Conservation (phyloP, 2,113 vertebrate species). For the Ochotona curzoniae region DNA sequence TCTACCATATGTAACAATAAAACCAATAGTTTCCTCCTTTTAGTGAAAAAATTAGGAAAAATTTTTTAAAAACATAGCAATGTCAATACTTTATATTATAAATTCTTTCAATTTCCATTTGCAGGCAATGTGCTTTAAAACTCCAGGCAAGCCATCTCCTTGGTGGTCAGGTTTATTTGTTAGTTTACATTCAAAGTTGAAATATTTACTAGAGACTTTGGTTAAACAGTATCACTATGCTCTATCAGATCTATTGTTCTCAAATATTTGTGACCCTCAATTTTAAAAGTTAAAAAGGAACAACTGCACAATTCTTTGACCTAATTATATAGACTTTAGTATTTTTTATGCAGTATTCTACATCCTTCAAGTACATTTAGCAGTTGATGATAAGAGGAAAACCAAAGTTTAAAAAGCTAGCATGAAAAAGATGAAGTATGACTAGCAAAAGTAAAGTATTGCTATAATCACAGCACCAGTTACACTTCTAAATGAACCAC, state of each 20-base stretch:
- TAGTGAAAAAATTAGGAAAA: slow-evolving; percentile 85
- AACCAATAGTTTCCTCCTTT: slow-evolving; percentile 82
- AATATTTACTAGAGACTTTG: slow-evolving; percentile 92
- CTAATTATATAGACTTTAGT: slow-evolving; percentile 85
- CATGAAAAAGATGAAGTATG: slow-evolving; percentile 77
- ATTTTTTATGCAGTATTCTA: slow-evolving; percentile 85
- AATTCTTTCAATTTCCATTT: slow-evolving; percentile 85
- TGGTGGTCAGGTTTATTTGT: slow-evolving; percentile 89
- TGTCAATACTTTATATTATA: slow-evolving; percentile 83
- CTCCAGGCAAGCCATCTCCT: slow-evolving; percentile 86
- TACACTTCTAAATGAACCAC: slow-evolving; percentile 84
- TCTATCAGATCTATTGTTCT: slow-evolving; percentile 86
- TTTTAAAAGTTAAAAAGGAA: slow-evolving; percentile 84
- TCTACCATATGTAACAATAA: slow-evolving; percentile 83
- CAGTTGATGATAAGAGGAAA: slow-evolving; percentile 86
- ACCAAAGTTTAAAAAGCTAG: slow-evolving; percentile 81
- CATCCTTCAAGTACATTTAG: slow-evolving; percentile 89
- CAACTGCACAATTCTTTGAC: slow-evolving; percentile 87
- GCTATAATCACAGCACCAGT: slow-evolving; percentile 90
- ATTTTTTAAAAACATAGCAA: slow-evolving; percentile 85
- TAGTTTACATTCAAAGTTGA: slow-evolving; percentile 93
- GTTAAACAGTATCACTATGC: slow-evolving; percentile 89
- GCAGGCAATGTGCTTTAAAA: slow-evolving; percentile 88
- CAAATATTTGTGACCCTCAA: slow-evolving; percentile 81
- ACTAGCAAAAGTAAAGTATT: slow-evolving; percentile 87